Base-by-base conservation (phyloP, 2,888 invertebrate species). In the Notodonta dromedarius region DNA sequence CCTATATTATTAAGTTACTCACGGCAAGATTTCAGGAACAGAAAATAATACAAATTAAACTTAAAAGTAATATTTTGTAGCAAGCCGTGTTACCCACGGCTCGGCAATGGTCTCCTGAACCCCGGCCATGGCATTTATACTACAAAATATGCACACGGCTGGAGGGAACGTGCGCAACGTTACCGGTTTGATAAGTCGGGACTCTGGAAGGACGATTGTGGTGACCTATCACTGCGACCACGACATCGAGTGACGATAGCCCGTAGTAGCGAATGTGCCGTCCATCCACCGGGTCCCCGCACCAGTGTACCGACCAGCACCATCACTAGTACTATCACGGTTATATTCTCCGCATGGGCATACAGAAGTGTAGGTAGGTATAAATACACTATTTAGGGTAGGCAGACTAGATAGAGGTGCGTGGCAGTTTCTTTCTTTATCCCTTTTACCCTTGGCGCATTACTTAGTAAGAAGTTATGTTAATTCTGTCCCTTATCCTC, bases 41-140 rank as follows among this genome's bases (percentile, higher is more conserved):
- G 12, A 52, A 59, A 57, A 61, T 65, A 14, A 57, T n/a, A n/a
- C n/a, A 65, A 62, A 66, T 4, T 42, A 56, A 16, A 12, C 8
- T 24, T 24, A 44, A 24, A 7, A 54, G 3, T 5, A 8, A 0
- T 54, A 52, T 42, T 50, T 60, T 65, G 52, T 70, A 66, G 63
- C 65, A 79, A 82, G 84, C 86, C 86, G 86, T 82, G 80, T 57
- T n/a, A 46, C 56, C 60, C 81, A 85, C 86, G 84, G 83, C 86
- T 74, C 76, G 74, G 80, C 69, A 83, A 77, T 81, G 72, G 46
- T n/a, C 11, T 11, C 32, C 8, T 6, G 60, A 6, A 24, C 40
- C 14, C 44, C 4, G 24, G 11, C n/a, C 48, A 4, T 11, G 51
- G 35, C 62, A 58, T 83, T 71, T 85, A 83, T 79, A 79, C 60